Evolutionary conservation across 2,888 invertebrate species (phyloP).

Genomic region (Gisinianus flammeolus): DNA sequence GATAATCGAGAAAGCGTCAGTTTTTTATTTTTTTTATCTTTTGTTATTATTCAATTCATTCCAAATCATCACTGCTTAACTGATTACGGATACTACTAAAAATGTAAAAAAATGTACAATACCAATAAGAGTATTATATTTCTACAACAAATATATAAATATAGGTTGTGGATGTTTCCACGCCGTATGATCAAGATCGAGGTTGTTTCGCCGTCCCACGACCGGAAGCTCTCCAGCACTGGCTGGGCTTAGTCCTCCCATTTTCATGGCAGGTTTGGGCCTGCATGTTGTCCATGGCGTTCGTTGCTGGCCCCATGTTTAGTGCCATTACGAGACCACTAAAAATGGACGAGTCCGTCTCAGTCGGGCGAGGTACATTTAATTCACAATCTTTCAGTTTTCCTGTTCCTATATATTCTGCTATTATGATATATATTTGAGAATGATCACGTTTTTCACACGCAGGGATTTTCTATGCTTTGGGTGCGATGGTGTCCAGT

Average conservation of each 20-base stretch:
- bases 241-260: conserved; percentile 56
- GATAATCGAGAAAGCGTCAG: conserved; percentile 49
- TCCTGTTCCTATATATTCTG: no score
- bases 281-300: conserved; percentile 55
- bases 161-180: conserved; percentile 55
- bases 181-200: conserved; percentile 56
- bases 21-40: not conserved
- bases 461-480: conserved; percentile 56
- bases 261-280: conserved; percentile 59
- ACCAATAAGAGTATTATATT: conserved; percentile 1
- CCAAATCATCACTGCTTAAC: no score
- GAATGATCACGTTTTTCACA: no score
- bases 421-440: no score
- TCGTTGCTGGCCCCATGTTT: conserved; percentile 56
- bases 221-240: conserved; percentile 56
- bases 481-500: conserved; percentile 52
- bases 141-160: not conserved
- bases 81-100: no score
- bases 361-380: conserved; percentile 52
- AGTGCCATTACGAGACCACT: conserved; percentile 53
- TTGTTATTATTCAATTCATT: no score
- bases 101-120: no score
- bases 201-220: conserved; percentile 58
- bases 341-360: conserved; percentile 49
- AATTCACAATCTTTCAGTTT: no score